These are phyloP conservation scores for Lycopodina hypogea DNA, from an alignment of 37 sponge, comb jelly and placozoan genomes.

Conservation along the genomic window DNA sequence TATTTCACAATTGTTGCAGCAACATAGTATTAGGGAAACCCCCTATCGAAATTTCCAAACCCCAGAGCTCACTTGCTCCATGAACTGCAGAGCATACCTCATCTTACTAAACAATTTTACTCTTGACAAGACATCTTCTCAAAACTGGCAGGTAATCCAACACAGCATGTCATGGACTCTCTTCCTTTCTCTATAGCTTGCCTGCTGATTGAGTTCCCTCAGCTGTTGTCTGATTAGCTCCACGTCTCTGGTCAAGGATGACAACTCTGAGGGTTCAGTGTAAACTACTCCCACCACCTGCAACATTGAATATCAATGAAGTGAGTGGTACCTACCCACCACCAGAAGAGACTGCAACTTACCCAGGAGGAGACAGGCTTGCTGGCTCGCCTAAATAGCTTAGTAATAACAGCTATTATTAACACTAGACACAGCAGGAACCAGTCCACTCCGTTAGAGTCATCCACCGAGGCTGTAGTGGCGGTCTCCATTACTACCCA, in stretches of 20 bases:
- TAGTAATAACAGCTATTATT: not conserved
- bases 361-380: constrained; percentile 1
- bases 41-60: no score
- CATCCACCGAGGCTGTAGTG: no score
- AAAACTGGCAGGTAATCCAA: no score
- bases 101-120: no score
- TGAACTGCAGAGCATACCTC: no score
- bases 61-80: no score
- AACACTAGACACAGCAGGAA: constrained; percentile 5
- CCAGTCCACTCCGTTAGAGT: constrained; percentile 1
- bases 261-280: not conserved
- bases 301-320: not conserved
- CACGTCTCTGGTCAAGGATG: constrained; percentile 1
- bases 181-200: no score
- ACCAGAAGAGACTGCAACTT: not conserved
- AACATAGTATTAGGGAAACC: no score
- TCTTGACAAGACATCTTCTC: no score
- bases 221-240: not conserved
- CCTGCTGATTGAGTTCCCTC: not conserved
- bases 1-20: no score
- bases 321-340: not conserved
- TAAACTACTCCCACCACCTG: not conserved
- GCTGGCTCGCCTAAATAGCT: not conserved
- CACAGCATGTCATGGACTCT: no score
- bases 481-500: no score